Evolutionary conservation across 1,140 invertebrate genomes (phyloP).

Genomic region (Pemphigus obesinymphae): DNA sequence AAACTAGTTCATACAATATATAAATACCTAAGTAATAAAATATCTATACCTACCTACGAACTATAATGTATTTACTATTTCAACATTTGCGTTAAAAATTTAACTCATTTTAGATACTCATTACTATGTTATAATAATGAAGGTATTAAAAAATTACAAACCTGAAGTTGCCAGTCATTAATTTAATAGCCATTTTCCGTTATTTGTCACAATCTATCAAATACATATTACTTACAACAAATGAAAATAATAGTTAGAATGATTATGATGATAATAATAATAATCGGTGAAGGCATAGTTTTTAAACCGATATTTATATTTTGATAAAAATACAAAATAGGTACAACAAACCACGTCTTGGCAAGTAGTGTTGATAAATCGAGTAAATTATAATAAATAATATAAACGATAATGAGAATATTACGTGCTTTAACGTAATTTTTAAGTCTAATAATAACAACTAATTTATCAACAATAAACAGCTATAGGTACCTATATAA

Average conservation of each 20-base stretch:
- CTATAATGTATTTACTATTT: too few relatives aligned
- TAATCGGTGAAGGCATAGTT: background rate
- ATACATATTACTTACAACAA: background rate
- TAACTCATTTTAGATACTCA: background rate
- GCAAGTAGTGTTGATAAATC: background rate
- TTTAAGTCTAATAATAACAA: too few relatives aligned
- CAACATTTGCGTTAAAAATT: background rate
- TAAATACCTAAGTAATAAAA: background rate
- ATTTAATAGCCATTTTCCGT: background rate
- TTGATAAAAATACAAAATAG: too few relatives aligned
- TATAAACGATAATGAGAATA: too few relatives aligned
- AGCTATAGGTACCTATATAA: too few relatives aligned
- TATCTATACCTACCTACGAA: too few relatives aligned
- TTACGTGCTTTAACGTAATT: too few relatives aligned
- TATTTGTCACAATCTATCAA: too few relatives aligned
- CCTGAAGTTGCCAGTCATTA: background rate
- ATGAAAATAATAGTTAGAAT: slow-evolving; percentile 10
- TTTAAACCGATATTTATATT: background rate
- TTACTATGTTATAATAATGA: background rate
- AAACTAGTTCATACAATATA: too few relatives aligned
- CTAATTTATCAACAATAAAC: too few relatives aligned
- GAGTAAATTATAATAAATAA: background rate
- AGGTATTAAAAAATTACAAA: background rate
- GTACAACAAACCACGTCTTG: too few relatives aligned
- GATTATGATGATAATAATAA: slow-evolving; percentile 3